Evolutionary conservation across 2,797 vertebrate species (phyloP), one percentile per base, ranked within the genome.

Genomic region (Scarus forsteni): DNA sequence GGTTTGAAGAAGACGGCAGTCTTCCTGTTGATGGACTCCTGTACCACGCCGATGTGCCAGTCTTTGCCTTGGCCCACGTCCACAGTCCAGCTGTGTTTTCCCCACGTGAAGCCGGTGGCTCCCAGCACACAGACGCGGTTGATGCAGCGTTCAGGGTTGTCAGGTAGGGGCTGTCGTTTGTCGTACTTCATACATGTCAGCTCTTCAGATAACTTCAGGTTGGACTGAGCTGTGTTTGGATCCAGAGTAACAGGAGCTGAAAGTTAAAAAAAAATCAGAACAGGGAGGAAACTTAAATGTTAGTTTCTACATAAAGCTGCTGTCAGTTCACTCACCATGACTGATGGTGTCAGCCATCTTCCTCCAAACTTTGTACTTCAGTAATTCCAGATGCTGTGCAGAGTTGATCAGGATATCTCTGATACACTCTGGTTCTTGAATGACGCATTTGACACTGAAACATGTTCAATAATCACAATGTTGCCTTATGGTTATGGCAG

Each of bases 151-250:
- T 92, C 92, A 0, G 84, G 85, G 75, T 94, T 94, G 74, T 93
- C 77, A 0, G 92, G 91, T 2, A 89, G 40, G 10, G 10, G 1
- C 59, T 62, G 75, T 53, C 86, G 89, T 0, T 54, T 74, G 79
- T 80, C 76, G 73, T 85, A 91, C 8, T 63, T 67, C 43, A 93
- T 75, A 3, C 75, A 46, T 45, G 84, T 92, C 57, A 93, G n/a
- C 55, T 93, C 92, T 4, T 89, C 62, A 7, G 86, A 90, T 53
- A 92, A 12, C 55, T 59, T 27, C 15, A 94, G 7, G 84, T 94
- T 95, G 43, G 62, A 42, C 5, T 94, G 93, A 16, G 92, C 91
- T 0, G 93, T 94, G 84, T 92, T 94, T 39, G 89, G 90, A 78
- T 94, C 91, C 64, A 94, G 66, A 34, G 77, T 82, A 60, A 93